These are phyloP conservation scores for fruit fly (Drosophila melanogaster) DNA, from an alignment of 1,140 invertebrate genomes.

Conservation along the genomic window DNA sequence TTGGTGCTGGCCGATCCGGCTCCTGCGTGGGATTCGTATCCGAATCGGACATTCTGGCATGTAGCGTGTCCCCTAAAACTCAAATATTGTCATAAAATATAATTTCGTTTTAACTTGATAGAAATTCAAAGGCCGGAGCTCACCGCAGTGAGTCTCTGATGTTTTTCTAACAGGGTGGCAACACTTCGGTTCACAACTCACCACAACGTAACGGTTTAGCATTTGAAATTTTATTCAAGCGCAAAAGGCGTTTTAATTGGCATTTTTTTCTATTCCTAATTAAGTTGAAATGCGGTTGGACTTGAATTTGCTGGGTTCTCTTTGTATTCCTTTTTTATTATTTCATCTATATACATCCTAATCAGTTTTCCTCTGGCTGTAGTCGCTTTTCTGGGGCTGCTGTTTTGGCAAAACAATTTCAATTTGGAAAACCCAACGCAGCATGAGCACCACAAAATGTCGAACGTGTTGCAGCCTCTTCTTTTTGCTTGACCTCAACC, in stretches of 20 bases:
- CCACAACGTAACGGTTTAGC: not conserved
- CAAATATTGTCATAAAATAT: not conserved
- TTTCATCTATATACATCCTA: not conserved
- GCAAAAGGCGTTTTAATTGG: not conserved
- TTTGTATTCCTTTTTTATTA: not conserved
- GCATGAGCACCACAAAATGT: constrained; percentile 69
- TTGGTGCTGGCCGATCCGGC: not conserved
- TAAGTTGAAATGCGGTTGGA: not conserved
- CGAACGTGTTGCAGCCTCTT: constrained; percentile 58
- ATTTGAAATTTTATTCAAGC: not conserved
- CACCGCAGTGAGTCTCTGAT: not conserved
- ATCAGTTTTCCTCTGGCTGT: not conserved
- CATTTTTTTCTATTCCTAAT: not conserved
- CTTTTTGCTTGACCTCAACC: constrained; percentile 14
- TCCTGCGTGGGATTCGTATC: not conserved
- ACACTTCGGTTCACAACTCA: not conserved
- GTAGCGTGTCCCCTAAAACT: not conserved
- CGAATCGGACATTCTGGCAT: not conserved
- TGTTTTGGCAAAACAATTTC: constrained; percentile 66
- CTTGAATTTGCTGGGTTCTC: no score
- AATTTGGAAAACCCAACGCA: constrained; percentile 73
- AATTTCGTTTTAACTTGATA: not conserved
- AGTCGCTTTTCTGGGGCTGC: not conserved
- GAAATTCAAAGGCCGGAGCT: constrained; percentile 4
- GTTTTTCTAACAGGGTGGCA: constrained; percentile 3